Evolutionary conservation across 2,888 invertebrate species (phyloP).

Genomic region (Miltochrista miniata): DNA sequence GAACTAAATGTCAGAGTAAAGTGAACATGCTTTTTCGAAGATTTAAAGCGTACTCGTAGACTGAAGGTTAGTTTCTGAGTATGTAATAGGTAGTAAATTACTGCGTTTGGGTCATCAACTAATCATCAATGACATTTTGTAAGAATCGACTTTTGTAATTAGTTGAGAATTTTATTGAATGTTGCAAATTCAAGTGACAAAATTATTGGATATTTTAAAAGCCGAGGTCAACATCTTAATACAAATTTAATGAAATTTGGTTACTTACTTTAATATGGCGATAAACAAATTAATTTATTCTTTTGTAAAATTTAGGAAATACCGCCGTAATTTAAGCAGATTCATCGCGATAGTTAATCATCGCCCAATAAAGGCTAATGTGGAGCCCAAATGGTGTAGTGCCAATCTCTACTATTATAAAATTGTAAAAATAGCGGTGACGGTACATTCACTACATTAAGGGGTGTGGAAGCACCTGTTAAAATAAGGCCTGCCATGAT

Average conservation of each 20-base stretch:
- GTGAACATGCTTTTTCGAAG: slow-evolving; percentile 21
- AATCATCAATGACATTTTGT: neutral
- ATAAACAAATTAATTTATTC: too few species aligned
- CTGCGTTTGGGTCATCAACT: neutral
- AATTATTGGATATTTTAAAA: neutral
- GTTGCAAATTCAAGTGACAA: neutral
- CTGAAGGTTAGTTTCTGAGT: neutral
- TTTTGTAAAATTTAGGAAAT: too few species aligned
- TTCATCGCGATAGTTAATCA: too few species aligned
- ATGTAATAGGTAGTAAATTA: neutral
- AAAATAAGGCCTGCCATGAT: too few species aligned
- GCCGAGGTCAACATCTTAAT: neutral
- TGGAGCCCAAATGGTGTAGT: too few species aligned
- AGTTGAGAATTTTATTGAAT: neutral
- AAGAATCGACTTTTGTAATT: neutral
- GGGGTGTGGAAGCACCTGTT: too few species aligned
- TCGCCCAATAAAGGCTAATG: too few species aligned
- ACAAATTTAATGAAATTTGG: neutral
- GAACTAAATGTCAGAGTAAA: slow-evolving; percentile 33
- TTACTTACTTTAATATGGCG: neutral
- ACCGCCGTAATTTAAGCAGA: too few species aligned
- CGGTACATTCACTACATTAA: too few species aligned
- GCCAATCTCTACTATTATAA: too few species aligned
- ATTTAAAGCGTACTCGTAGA: slow-evolving; percentile 2
- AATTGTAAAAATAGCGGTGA: too few species aligned